Evolutionary conservation across 2,888 invertebrate species (phyloP).

Genomic region (Sclerodermus sp.): DNA sequence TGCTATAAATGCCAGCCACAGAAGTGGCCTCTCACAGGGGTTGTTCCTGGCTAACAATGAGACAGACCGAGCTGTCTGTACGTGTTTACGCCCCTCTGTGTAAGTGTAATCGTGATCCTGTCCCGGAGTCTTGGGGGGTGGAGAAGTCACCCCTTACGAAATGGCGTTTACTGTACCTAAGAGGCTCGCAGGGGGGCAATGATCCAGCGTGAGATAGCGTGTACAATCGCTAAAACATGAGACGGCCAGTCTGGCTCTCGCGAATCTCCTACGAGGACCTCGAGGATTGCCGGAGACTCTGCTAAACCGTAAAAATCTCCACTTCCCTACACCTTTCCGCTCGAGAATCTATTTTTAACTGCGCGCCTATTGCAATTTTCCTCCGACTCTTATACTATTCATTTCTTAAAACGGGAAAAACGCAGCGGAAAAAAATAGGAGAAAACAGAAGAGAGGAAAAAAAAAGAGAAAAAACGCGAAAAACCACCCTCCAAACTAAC

Average conservation of each 20-base stretch:
- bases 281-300: conserved; percentile 4
- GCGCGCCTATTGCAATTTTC: no score
- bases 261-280: no score
- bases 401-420: no score
- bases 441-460: no score
- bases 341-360: no score
- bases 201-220: conserved; percentile 41
- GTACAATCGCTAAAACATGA: conserved; percentile 45
- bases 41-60: conserved; percentile 51
- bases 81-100: not conserved
- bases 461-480: no score
- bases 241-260: conserved; percentile 18
- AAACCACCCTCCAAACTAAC: no score
- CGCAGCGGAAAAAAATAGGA: no score
- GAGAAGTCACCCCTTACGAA: conserved; percentile 10
- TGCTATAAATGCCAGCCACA: conserved; percentile 52
- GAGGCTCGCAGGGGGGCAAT: conserved; percentile 50
- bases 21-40: conserved; percentile 35
- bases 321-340: conserved; percentile 2
- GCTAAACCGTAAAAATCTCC: not conserved
- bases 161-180: conserved; percentile 48
- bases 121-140: conserved; percentile 14
- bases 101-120: conserved; percentile 18
- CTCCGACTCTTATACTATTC: no score
- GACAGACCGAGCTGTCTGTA: conserved; percentile 33